Evolutionary conservation across 2,888 invertebrate species (phyloP), one percentile per base, ranked within the genome.

Genomic region (Pseudococcus longispinus): DNA sequence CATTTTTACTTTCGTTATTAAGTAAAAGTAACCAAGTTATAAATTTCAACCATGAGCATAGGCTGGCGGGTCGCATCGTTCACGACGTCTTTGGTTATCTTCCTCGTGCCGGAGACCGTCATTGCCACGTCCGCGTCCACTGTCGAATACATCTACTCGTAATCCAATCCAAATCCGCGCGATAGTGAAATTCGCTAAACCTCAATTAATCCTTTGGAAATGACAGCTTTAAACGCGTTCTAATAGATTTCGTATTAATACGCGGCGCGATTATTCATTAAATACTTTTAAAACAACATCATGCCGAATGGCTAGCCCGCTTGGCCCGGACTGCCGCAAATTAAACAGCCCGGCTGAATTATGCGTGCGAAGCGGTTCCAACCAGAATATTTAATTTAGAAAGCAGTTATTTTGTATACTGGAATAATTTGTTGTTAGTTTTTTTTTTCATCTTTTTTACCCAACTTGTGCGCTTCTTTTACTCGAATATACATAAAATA

Each of bases 351-450:
- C 77, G 29, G 77, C 60, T 84, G 55, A 84, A 84, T 84, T 84
- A 84, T 84, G 51, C 32, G 55, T 55, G 60, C 60, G 37, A 84
- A 84, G 55, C 20, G 26, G 84, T 51, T 84, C 60, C 84, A 51
- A 84, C 84, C 84, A 84, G 84, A 84, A 84, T 84, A 84, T 84
- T 55, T 84, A 60, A 84, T 84, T 84, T 84, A 84, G 84, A 84
- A 84, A 84, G 84, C 84, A 84, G 84, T 84, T 55, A 32, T 84
- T 80, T 80, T 80, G 77, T 80, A 80, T 80, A 42, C 77, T 80
- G 77, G 77, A 80, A 80, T 80, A 80, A 80, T 80, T 42, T 80
- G 77, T 80, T 80, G 32, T 26, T 37, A 37, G 37, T 70, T 70
- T 70, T 70, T 70, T 29, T 70, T 70, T 70, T 37, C 5, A 9